Conservation (phyloP, 2,113 vertebrate genomes). For the Pollimyrus isidori region DNA sequence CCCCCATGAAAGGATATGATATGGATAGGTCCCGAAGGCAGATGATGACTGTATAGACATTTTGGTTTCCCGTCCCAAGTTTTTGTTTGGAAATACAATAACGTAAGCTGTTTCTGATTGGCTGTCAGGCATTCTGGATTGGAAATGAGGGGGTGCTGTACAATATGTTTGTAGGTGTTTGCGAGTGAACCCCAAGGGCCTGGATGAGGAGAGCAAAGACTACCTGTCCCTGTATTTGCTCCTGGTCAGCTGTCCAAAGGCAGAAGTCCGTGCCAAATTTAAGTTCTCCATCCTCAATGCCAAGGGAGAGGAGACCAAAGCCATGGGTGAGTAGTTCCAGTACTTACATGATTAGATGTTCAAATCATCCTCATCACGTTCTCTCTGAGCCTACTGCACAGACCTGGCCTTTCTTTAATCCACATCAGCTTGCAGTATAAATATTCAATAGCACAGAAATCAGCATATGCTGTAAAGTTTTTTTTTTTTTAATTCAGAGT, state of each 20-base stretch:
- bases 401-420: background rate
- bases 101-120: background rate
- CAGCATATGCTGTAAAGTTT: slow-evolving; percentile 3
- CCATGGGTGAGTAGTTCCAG: slow-evolving; percentile 76
- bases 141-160: background rate
- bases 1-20: background rate
- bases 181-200: slow-evolving; percentile 91
- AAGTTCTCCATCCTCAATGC: slow-evolving; percentile 97
- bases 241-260: slow-evolving; percentile 96
- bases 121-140: background rate
- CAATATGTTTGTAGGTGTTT: slow-evolving; percentile 73
- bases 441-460: background rate
- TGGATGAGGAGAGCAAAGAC: slow-evolving; percentile 98
- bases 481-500: slow-evolving; percentile 7
- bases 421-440: background rate
- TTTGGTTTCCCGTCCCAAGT: background rate
- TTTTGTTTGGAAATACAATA: background rate
- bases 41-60: background rate
- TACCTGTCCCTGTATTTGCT: slow-evolving; percentile 93
- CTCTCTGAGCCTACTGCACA: background rate
- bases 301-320: slow-evolving; percentile 97
- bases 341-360: background rate
- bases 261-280: slow-evolving; percentile 95
- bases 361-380: background rate
- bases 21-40: background rate